Evolutionary conservation across 2,113 vertebrate species (phyloP), one percentile per base, ranked within the genome.

Genomic region (Sakesphorus luctuosus): DNA sequence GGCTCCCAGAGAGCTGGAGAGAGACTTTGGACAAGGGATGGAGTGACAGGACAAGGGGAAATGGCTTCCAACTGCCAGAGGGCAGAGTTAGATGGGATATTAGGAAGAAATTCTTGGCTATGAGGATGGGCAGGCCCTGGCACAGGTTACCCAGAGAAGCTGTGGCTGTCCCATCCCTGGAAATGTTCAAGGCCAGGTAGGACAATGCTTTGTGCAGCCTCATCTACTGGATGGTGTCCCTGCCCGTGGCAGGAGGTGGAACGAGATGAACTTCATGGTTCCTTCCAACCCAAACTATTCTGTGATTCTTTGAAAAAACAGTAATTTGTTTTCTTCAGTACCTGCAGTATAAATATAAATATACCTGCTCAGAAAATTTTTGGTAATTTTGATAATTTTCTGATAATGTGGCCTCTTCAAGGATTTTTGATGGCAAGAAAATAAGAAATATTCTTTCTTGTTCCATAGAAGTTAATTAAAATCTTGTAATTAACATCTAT

Each of bases 191-290:
- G 28, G 16, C 8, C 46, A n/a, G 23, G 15, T 0, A 38, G 47
- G 47, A 71, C 0, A 0, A 18, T 7, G 10, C 4, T 40, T 46
- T 28, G n/a, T 61, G 6, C 29, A 55, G 0, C 20, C 23, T 61
- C 53, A 6, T 38, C 2, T 0, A 9, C 10, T 52, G 52, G 52
- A 2, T 67, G 2, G 0, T 29, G 10, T 40, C 18, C 28, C 38
- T 82, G 44, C 3, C 15, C 16, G 6, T 3, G 13, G 38, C 12
- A 67, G 13, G 16, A 11, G 3, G 0, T n/a, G 28, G 14, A 24
- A 61, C 3, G 3, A 1, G 18, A 11, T 46, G 23, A n/a, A 13
- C 19, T 68, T 61, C 3, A 3, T 2, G 7, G 9, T 47, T 25
- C 7, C 16, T 40, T 18, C 38, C 28, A 68, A 21, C 3, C 1